Evolutionary conservation across 2,888 invertebrate species (phyloP), one percentile per base, ranked within the genome.

Genomic region (Sclerodermus sp.): DNA sequence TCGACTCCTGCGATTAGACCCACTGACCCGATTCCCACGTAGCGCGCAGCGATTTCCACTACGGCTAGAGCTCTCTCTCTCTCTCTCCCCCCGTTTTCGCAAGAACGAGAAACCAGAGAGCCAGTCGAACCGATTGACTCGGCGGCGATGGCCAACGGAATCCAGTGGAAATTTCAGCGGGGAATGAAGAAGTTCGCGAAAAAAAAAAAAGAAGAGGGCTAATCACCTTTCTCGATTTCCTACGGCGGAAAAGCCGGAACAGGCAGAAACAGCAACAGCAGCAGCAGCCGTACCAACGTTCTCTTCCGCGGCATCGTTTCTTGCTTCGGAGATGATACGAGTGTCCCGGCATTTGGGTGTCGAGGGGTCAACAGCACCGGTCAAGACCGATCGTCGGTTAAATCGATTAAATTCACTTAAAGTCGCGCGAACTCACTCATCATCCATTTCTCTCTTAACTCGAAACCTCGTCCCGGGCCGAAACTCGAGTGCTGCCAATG

Each of bases 331-430:
- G 12, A 34, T 39, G 42, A 34, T 42, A 40, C 43, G 30, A 15
- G 34, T 42, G 29, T 8, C n/a, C 23, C 23, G 23, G 23, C 23
- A 23, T 23, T 23, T 5, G 23, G 3, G 23, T 23, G 4, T 8
- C 3, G 4, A 8, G 23, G 8, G 23, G 23, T 23, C 23, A 23
- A 23, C 8, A 23, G 23, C 23, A 23, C 23, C 23, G 47, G 41
- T 52, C 50, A 45, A 45, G 46, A 51, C 43, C 55, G 30, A 38
- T 29, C 44, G 45, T 45, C 39, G 13, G 54, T 17, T 50, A 52
- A 54, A 57, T 56, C 60, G 58, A 60, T 58, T 58, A 58, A 56
- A 49, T 56, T 51, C 53, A 56, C 56, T 58, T 60, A 50, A 31
- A 23, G 23, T 23, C 23, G 23, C 23, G 8, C 23, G 8, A 23